phyloP scores from a whole-genome alignment of 1,140 invertebrate genomes.

The Antheraea mylitta region DNA sequence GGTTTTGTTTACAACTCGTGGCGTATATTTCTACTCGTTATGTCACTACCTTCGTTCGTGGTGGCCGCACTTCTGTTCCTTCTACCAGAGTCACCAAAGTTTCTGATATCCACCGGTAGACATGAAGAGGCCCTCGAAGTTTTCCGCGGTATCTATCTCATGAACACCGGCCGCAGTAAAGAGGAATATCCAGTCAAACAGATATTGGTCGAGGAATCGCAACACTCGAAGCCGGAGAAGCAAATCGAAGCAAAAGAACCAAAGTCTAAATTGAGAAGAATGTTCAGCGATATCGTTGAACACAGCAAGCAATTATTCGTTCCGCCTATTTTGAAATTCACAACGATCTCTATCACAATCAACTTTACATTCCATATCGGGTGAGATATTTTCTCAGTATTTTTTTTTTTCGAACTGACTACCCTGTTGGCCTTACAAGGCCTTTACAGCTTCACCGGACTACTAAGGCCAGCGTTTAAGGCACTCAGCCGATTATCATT shows the following conservation, averaged over 20 bases:
- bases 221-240: constrained; percentile 77
- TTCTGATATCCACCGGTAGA: constrained; percentile 87
- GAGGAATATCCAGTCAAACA: constrained; percentile 89
- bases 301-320: constrained; percentile 90
- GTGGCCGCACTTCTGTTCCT: constrained; percentile 90
- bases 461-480: too few relatives aligned
- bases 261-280: constrained; percentile 80
- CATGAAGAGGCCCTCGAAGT: constrained; percentile 89
- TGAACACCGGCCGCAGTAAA: constrained; percentile 87
- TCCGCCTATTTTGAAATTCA: constrained; percentile 89
- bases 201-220: constrained; percentile 84
- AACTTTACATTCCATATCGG: constrained; percentile 94
- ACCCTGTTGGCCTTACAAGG: too few relatives aligned
- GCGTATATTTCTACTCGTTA: constrained; percentile 93
- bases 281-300: constrained; percentile 86
- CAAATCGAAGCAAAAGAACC: constrained; percentile 49
- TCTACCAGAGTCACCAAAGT: constrained; percentile 96
- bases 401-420: too few relatives aligned
- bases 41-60: constrained; percentile 91
- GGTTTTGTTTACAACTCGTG: constrained; percentile 92
- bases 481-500: too few relatives aligned
- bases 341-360: constrained; percentile 89
- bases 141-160: constrained; percentile 87
- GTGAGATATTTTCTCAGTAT: constrained; percentile 56
- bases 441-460: too few relatives aligned